phyloP scores from a whole-genome alignment of 2,888 invertebrate species.

The Leucophenga maculata region DNA sequence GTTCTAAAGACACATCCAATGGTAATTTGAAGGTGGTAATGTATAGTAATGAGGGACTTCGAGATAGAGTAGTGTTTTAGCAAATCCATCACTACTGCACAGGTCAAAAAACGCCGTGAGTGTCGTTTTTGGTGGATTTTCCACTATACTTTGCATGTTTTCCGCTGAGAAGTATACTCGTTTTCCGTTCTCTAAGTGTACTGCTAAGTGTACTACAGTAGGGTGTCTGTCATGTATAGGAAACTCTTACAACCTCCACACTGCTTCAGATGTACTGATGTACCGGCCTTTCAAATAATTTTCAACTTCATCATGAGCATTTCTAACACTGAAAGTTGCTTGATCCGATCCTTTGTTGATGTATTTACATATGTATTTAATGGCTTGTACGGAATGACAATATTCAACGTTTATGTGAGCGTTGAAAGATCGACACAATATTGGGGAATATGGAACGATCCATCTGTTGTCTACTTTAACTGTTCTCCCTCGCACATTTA shows the following conservation, averaged over 20 bases:
- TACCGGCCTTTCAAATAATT: neutral
- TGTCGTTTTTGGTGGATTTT: slow-evolving; percentile 21
- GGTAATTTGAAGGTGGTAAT: no score
- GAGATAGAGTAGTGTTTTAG: slow-evolving; percentile 21
- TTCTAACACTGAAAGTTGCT: slow-evolving; percentile 4
- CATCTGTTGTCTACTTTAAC: slow-evolving; percentile 18
- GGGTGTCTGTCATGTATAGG: slow-evolving; percentile 27
- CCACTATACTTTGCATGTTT: slow-evolving; percentile 1
- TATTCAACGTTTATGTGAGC: slow-evolving; percentile 21
- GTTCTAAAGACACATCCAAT: no score
- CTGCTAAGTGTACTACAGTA: slow-evolving; percentile 18
- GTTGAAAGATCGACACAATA: slow-evolving; percentile 14
- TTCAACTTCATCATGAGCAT: slow-evolving; percentile 4
- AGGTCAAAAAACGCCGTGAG: slow-evolving; percentile 13
- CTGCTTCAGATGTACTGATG: slow-evolving; percentile 10
- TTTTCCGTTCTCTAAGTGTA: slow-evolving; percentile 21
- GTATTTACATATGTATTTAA: slow-evolving; percentile 21
- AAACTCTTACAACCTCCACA: slow-evolving; percentile 16
- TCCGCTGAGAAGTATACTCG: no score
- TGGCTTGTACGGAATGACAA: slow-evolving; percentile 13
- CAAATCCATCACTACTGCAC: slow-evolving; percentile 13
- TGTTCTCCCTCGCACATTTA: neutral
- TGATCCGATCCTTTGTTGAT: slow-evolving; percentile 11
- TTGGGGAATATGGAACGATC: slow-evolving; percentile 22
- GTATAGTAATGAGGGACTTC: slow-evolving; percentile 12